Conservation (phyloP, 2,113 vertebrate genomes). For the Strix aluco region DNA sequence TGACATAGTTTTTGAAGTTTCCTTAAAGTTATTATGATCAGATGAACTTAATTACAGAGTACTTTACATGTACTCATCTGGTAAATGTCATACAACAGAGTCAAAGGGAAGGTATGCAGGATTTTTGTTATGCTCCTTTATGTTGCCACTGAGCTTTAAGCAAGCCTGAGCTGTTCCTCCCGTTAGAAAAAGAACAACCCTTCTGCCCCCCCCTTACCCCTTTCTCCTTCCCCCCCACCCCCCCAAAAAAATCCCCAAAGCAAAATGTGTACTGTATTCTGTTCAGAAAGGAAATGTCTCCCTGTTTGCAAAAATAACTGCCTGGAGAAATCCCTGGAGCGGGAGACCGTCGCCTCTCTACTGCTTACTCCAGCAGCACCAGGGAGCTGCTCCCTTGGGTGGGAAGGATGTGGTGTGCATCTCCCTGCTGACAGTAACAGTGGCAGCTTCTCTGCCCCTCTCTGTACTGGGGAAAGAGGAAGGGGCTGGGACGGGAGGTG, state of each 20-base stretch:
- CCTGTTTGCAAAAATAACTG: background rate
- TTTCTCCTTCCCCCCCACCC: accelerated
- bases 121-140: background rate
- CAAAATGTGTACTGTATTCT: background rate
- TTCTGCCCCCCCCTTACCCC: background rate
- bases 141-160: background rate
- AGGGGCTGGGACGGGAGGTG: background rate
- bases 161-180: background rate
- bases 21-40: conserved; percentile 46
- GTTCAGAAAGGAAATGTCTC: background rate
- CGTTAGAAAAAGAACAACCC: background rate
- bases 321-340: background rate
- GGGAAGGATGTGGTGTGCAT: accelerated
- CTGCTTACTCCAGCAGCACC: background rate
- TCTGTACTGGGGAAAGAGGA: background rate
- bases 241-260: background rate
- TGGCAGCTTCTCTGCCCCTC: background rate
- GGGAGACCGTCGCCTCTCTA: background rate
- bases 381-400: background rate
- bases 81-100: conserved; percentile 43
- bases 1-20: conserved; percentile 57
- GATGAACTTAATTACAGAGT: conserved; percentile 50
- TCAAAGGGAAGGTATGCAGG: conserved; percentile 35
- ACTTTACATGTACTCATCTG: conserved; percentile 45
- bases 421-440: background rate